Evolutionary conservation across 2,888 invertebrate genomes (phyloP).

Genomic region (Caenorhabditis zanzibari): DNA sequence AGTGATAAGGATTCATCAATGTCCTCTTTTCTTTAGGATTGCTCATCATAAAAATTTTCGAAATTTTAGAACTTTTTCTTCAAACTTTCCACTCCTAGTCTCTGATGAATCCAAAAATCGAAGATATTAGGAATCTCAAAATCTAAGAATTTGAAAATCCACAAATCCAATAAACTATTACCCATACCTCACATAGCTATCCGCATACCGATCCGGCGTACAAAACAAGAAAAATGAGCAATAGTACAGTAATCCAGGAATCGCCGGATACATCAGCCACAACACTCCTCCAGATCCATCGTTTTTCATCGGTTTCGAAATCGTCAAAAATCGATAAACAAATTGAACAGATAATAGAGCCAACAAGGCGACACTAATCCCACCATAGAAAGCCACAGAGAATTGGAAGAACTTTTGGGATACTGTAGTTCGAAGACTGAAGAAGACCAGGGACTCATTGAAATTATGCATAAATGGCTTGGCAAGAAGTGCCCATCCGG

Average conservation of each 20-base stretch:
- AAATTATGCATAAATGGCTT: slow-evolving; percentile 31
- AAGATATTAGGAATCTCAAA: no score
- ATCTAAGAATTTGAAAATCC: no score
- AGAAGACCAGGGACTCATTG: slow-evolving; percentile 19
- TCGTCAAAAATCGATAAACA: neutral
- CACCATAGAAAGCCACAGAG: neutral
- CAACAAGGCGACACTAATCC: neutral
- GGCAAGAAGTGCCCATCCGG: neutral
- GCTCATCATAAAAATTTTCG: no score
- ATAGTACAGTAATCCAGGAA: neutral
- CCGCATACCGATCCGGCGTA: slow-evolving; percentile 5
- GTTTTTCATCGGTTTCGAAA: neutral
- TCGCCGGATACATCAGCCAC: neutral
- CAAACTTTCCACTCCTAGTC: no score
- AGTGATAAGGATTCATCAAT: no score
- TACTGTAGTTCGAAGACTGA: slow-evolving; percentile 10
- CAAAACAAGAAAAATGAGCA: neutral
- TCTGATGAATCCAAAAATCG: no score
- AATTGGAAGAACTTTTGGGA: slow-evolving; percentile 2
- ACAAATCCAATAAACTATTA: no score
- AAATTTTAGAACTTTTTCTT: no score
- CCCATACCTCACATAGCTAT: slow-evolving; percentile 11
- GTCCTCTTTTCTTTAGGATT: no score
- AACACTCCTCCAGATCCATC: neutral
- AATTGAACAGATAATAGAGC: slow-evolving; percentile 16